Evolutionary conservation across 2,797 vertebrate genomes (phyloP), one percentile per base, ranked within the genome.

Genomic region (Tokudaia muenninki): DNA sequence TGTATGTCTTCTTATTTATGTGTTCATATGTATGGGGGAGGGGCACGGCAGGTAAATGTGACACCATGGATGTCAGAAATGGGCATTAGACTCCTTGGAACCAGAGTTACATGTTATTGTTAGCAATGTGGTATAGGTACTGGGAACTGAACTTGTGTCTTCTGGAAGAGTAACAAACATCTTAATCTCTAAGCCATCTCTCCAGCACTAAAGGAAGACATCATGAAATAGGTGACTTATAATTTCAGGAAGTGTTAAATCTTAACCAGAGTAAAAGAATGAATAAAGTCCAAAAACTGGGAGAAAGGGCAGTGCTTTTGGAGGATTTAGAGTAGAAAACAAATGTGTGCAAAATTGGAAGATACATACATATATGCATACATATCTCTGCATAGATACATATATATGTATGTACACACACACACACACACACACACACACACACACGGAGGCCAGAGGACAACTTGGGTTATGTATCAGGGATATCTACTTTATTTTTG

Each of bases 311-410:
- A 37, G 24, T 41, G 55, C n/a, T 37, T 59, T 79, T 92, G 21
- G 84, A 75, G 26, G 24, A 92, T 1, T 52, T 74, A 74, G 34
- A 79, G 29, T 74, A 65, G 31, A 97, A 95, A 93, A 50, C 44
- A 52, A 4, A 8, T 78, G 47, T 47, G 5, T 1, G 19, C 3
- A 16, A 79, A 37, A 91, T 13, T 41, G 37, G 31, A 88, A 12
- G 74, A 83, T 44, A 63, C 24, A 81, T 7, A 50, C 24, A 29
- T 6, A 47, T 26, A 75, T 5, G 55, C 55, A 34, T 12, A 26
- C 41, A 75, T 11, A 75, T 22, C 10, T 52, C 50, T 5, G 55
- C 55, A 34, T 12, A 26, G 41, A 75, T 24, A 75, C 22, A 75
- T 11, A 77, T 24, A 47, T 57, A 57, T 57, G 55, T 61, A 9